phyloP scores from a whole-genome alignment of 1,140 invertebrate species.

The Achatina immaculata region DNA sequence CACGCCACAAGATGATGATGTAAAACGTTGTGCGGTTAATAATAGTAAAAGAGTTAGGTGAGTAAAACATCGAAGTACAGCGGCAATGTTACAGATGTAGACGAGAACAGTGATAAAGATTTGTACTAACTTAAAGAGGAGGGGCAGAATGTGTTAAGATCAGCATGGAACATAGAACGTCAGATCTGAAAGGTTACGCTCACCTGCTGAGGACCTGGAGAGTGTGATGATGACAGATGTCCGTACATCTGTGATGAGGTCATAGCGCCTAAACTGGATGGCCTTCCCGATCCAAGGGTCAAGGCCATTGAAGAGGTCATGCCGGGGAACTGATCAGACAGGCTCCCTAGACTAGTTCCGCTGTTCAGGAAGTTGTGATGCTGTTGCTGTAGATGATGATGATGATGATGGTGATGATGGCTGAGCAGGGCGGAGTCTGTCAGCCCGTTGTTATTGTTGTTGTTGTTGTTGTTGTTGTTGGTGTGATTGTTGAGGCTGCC shows the following conservation, averaged over 20 bases:
- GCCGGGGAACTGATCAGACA: slow-evolving; percentile 1
- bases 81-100: too few relatives aligned
- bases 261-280: not conserved
- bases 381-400: slow-evolving; percentile 19
- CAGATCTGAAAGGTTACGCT: not conserved
- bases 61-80: too few relatives aligned
- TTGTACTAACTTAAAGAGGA: too few relatives aligned
- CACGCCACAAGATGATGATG: too few relatives aligned
- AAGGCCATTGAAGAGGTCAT: slow-evolving; percentile 22
- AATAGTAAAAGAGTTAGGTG: too few relatives aligned
- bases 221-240: slow-evolving; percentile 10
- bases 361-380: not conserved
- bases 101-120: too few relatives aligned
- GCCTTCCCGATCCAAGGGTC: slow-evolving; percentile 8
- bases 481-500: not conserved
- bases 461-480: not conserved
- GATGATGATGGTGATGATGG: slow-evolving; percentile 7
- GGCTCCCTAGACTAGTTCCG: not conserved
- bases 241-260: slow-evolving; percentile 13
- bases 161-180: too few relatives aligned
- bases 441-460: not conserved
- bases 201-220: slow-evolving; percentile 17
- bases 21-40: too few relatives aligned
- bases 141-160: too few relatives aligned
- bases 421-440: not conserved